Base-by-base conservation (phyloP, 1,140 invertebrate species). In the Polypedilum vanderplanki region DNA sequence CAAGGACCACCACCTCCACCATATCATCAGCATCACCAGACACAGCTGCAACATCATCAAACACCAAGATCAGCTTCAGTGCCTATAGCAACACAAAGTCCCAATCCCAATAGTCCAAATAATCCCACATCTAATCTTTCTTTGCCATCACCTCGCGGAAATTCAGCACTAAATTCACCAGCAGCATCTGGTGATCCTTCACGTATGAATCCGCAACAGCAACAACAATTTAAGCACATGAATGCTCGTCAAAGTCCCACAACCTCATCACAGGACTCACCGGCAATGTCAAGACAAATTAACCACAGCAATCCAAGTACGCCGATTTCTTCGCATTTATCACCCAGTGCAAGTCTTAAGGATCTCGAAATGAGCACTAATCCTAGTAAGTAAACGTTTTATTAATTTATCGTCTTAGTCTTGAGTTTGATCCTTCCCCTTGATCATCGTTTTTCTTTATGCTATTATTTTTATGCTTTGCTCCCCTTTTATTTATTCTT, bases 1-100 rank as follows among this genome's bases (percentile, higher is more conserved):
- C 93, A 94, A 83, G 93, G 93, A 8, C 93, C 94, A 7, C 94
- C 94, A 2, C 94, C 94, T 5, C 90, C 94, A 12, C n/a, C n/a
- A n/a, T n/a, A n/a, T n/a, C 93, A 93, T 84, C 24, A 33, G 24
- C 24, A 33, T 33, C 24, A 33, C 5, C 24, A 33, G 24, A n/a
- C n/a, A n/a, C n/a, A n/a, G n/a, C n/a, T n/a, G n/a, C n/a, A n/a
- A n/a, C 24, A 3, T 33, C 91, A 92, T 81, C 90, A 90, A 80
- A 90, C 89, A 70, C 91, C 91, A 77, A 85, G 92, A 78, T 93
- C 92, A 67, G 91, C 92, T 17, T 93, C 92, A 78, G 92, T 94
- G 74, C 92, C 92, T 77, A 92, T 93, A 79, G 90, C 89, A 9
- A 86, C 89, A 76, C 88, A 90, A 79, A 90, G 88, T 77, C 89